phyloP scores from a whole-genome alignment of 2,888 invertebrate genomes.

The Atherix ibis region DNA sequence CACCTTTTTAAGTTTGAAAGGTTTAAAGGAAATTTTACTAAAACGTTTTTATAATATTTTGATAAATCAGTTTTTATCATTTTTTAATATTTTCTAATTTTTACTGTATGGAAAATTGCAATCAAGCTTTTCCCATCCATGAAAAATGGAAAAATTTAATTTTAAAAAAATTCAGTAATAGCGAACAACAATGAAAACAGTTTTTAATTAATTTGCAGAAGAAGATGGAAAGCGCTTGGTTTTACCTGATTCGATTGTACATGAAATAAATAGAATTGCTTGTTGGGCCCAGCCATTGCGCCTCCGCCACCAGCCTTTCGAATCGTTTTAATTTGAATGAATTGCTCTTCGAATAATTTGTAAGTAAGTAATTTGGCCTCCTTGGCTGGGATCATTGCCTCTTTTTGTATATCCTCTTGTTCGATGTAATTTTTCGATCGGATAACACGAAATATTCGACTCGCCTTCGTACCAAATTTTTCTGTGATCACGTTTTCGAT shows the following conservation, averaged over 20 bases:
- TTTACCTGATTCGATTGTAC: constrained; percentile 50
- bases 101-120: too few relatives aligned
- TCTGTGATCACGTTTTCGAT: constrained; percentile 73
- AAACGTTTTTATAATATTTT: too few relatives aligned
- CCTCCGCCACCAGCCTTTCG: constrained; percentile 51
- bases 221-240: too few relatives aligned
- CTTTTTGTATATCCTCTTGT: constrained; percentile 79
- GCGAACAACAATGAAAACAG: too few relatives aligned
- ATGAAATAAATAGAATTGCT: constrained; percentile 63
- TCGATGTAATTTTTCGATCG: constrained; percentile 68
- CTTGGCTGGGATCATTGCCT: constrained; percentile 87
- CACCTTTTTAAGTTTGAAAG: too few relatives aligned
- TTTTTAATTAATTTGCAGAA: too few relatives aligned
- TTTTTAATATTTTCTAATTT: too few relatives aligned
- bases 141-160: too few relatives aligned
- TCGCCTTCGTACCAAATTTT: constrained; percentile 70
- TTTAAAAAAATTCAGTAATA: too few relatives aligned
- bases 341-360: constrained; percentile 58
- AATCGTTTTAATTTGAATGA: constrained; percentile 43
- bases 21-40: too few relatives aligned
- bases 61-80: too few relatives aligned
- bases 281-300: constrained; percentile 59
- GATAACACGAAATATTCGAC: constrained; percentile 75
- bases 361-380: constrained; percentile 82
- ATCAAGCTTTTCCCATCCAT: too few relatives aligned